Base-by-base conservation (phyloP, 1,140 invertebrate species). In the Periplaneta americana region DNA sequence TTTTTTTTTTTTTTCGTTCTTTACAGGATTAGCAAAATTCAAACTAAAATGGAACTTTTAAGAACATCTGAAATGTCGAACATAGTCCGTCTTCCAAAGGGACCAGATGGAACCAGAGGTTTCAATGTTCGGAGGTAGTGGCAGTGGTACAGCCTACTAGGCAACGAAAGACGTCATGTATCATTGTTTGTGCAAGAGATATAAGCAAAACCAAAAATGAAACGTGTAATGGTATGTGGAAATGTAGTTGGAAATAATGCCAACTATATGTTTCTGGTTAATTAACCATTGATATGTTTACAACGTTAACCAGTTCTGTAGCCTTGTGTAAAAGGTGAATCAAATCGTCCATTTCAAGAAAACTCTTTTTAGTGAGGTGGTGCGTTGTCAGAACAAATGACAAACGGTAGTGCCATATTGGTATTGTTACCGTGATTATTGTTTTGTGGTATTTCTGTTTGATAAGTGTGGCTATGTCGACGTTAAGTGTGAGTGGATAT, bases 81-180 rank as follows among this genome's bases (percentile, higher is more conserved):
- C 85, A 87, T 91, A 18, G 85, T 91, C 82, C 86, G 91, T 83
- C 87, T 90, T 86, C 91, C 91, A 34, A 87, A 85, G 81, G 91
- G 91, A 80, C 91, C 91, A 36, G 91, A 92, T 84, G 91, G 91
- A 82, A 91, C 90, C 28, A 89, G 87, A 76, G 91, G 91, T 37
- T 92, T 92, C 84, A 91, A 88, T 84, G 85, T 90, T 83, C 89
- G 89, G 81, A 91, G 91, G 88, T 92, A 92, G 90, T 89, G 83
- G 80, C 82, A 83, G 80, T 36, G 34, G 76, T 78, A 13, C 37
- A 36, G 76, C 76, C 36, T 34, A n/a, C 33, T 39, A 22, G 36
- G 76, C 76, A 78, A 66, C 11, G n/a, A 66, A 28, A 28, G 48
- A 66, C 48, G 6, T 66, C 22, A 0, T 66, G n/a, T 66, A 0